These are phyloP conservation scores for Nicator chloris DNA, from an alignment of 2,113 vertebrate genomes.

Conservation along the genomic window DNA sequence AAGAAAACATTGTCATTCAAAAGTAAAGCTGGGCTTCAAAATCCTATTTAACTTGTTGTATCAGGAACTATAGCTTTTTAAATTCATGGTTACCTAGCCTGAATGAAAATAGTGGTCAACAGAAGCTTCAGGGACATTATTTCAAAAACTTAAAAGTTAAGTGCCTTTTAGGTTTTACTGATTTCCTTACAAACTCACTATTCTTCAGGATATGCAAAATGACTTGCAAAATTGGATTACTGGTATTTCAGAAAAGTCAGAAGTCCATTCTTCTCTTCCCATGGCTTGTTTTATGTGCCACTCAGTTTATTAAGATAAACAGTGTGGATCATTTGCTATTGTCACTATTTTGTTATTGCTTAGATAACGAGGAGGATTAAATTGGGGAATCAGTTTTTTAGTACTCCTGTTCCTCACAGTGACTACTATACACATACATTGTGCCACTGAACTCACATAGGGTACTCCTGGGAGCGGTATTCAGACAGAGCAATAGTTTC, in stretches of 20 bases:
- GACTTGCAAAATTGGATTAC: neutral
- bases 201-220: neutral
- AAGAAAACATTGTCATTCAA: neutral
- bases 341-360: neutral
- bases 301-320: neutral
- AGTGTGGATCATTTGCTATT: neutral
- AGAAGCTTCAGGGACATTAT: neutral
- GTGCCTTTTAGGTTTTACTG: neutral
- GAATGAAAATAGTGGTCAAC: neutral
- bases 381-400: neutral
- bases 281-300: neutral
- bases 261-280: neutral
- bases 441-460: neutral
- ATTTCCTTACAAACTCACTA: neutral
- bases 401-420: neutral
- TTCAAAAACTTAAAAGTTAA: neutral
- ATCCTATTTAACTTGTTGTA: neutral
- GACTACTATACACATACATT: neutral
- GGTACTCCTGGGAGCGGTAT: neutral
- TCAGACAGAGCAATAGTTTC: neutral
- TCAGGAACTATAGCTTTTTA: neutral
- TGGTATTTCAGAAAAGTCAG: neutral
- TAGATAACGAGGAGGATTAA: neutral
- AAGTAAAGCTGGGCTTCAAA: neutral
- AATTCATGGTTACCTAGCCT: neutral